Evolutionary conservation across 1,140 invertebrate species (phyloP).

Genomic region (Zaprionus ornatus): DNA sequence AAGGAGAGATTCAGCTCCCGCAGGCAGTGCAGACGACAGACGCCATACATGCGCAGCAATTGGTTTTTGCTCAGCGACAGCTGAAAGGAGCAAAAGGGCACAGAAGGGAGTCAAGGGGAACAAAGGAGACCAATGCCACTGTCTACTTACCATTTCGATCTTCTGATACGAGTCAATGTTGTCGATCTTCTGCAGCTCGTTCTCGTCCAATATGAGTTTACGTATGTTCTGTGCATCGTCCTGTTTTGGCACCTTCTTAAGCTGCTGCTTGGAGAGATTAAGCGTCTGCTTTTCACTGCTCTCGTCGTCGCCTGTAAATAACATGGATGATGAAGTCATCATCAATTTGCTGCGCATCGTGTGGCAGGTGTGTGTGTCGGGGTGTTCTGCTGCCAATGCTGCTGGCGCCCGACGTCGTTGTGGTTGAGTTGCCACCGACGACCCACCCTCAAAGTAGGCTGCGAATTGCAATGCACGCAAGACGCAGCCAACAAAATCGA

Average conservation of each 20-base stretch:
- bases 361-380: slow-evolving; percentile 12
- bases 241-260: slow-evolving; percentile 90
- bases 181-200: slow-evolving; percentile 93
- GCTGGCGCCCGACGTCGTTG: slow-evolving; percentile 9
- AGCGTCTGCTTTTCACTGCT: slow-evolving; percentile 81
- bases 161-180: slow-evolving; percentile 92
- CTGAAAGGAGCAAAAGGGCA: slow-evolving; percentile 83
- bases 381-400: slow-evolving; percentile 1
- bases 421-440: slow-evolving; percentile 4
- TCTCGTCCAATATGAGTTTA: slow-evolving; percentile 92
- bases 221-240: slow-evolving; percentile 88
- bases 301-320: slow-evolving; percentile 69
- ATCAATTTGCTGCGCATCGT: slow-evolving; percentile 19
- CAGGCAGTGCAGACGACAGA: slow-evolving; percentile 91
- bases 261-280: slow-evolving; percentile 88
- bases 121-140: background rate
- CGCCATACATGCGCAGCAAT: slow-evolving; percentile 93
- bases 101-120: background rate
- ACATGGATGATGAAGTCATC: slow-evolving; percentile 43
- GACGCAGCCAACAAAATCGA: background rate
- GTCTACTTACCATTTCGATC: slow-evolving; percentile 89
- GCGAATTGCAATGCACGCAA: slow-evolving; percentile 41
- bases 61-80: slow-evolving; percentile 93
- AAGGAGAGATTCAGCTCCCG: slow-evolving; percentile 92
- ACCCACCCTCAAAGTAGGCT: slow-evolving; percentile 50